Conservation (phyloP, 1,140 invertebrate species). For the Orchesella cincta region DNA sequence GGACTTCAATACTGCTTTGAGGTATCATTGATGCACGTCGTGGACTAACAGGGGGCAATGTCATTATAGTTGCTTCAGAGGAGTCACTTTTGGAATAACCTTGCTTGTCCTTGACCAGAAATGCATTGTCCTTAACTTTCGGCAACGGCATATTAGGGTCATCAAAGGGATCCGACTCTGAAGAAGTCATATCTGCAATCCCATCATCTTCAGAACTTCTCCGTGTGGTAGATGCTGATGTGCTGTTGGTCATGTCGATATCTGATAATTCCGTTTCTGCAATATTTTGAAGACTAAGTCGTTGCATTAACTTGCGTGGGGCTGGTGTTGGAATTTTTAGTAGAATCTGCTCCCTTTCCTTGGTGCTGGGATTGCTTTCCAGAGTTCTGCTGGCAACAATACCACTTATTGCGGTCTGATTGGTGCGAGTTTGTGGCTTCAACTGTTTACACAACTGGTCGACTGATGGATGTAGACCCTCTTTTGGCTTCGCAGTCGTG, state of each 20-base stretch:
- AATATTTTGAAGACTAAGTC: not conserved
- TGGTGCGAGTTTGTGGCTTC: not conserved
- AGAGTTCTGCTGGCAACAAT: not conserved
- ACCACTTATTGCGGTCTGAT: not conserved
- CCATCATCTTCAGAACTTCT: constrained; percentile 12
- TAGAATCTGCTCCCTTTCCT: not conserved
- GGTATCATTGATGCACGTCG: not conserved
- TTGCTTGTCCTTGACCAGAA: constrained; percentile 2
- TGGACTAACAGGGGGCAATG: not conserved
- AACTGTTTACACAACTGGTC: not conserved
- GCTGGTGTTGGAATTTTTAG: not conserved
- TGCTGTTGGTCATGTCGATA: not conserved
- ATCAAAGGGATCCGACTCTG: constrained; percentile 15
- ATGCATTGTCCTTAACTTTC: constrained; percentile 15
- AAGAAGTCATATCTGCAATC: constrained; percentile 5
- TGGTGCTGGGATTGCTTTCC: too few relatives aligned
- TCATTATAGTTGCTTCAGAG: too few relatives aligned
- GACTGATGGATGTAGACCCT: not conserved
- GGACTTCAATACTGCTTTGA: not conserved
- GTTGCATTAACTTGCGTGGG: not conserved
- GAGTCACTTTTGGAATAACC: not conserved
- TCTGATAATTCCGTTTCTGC: not conserved
- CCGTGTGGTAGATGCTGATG: not conserved
- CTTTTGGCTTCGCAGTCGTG: not conserved
- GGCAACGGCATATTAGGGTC: constrained; percentile 4